These are phyloP conservation scores for Strix uralensis DNA, from an alignment of 2,113 vertebrate genomes.

Conservation along the genomic window DNA sequence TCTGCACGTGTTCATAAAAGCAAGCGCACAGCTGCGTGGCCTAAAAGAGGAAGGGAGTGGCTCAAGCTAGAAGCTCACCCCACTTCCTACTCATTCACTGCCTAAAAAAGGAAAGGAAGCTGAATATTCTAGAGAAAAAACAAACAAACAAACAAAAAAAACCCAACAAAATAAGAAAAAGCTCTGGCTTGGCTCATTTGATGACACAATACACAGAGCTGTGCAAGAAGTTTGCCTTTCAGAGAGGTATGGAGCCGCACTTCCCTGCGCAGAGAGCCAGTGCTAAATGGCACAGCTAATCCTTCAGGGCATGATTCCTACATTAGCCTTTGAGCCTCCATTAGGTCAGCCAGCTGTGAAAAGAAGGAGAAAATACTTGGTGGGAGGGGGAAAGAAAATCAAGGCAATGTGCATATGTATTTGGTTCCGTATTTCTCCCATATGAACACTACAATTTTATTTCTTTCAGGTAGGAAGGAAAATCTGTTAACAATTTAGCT, in stretches of 20 bases:
- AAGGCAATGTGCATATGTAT: conserved; percentile 24
- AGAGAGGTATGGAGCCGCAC: background rate
- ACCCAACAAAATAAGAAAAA: background rate
- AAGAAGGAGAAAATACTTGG: conserved; percentile 19
- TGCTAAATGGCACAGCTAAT: background rate
- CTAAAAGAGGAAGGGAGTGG: conserved; percentile 51
- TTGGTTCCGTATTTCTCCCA: background rate
- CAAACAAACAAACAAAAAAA: background rate
- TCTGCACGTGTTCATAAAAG: conserved; percentile 53
- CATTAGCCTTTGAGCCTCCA: background rate
- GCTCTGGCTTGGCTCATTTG: background rate
- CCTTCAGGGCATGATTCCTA: background rate
- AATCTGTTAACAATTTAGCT: conserved; percentile 61
- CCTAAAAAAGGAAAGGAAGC: conserved; percentile 40
- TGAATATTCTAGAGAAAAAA: background rate
- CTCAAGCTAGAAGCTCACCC: background rate
- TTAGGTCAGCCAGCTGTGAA: conserved; percentile 63
- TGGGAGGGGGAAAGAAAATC: background rate
- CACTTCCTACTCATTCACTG: conserved; percentile 1
- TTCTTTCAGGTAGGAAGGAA: conserved; percentile 66
- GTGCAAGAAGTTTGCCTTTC: background rate
- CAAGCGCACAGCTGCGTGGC: conserved; percentile 12
- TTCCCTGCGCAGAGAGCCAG: background rate
- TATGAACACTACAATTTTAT: conserved; percentile 7
- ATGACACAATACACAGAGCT: background rate